Evolutionary conservation across 1,140 invertebrate species (phyloP), one percentile per base, ranked within the genome.

Genomic region (Drosophila saltans): DNA sequence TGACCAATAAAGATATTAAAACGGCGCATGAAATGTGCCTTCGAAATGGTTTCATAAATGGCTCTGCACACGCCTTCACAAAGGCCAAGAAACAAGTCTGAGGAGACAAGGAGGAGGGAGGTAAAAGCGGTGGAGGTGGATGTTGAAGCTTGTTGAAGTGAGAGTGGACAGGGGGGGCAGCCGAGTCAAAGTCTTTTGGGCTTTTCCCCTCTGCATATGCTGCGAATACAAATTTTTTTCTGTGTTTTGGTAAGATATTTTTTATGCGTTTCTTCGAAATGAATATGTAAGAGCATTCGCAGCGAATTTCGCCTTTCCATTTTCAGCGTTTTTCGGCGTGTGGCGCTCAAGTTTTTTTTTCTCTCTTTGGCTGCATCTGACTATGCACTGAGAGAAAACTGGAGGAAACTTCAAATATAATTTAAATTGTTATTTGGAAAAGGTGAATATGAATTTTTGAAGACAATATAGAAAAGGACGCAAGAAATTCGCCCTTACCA

Each of bases 1-100:
- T 91, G 83, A 77, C 80, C 88, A 91, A 91, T 91, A 91, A 91
- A 91, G 88, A 91, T 91, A 91, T 91, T 91, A 91, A 91, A 91
- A 88, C 78, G 80, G 67, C 79, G 69, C 75, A 88, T 83, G 77
- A 91, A 88, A 91, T 88, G 86, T 89, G 85, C 81, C 81, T 66
- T 78, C 80, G 81, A 89, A 89, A 89, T 89, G 74, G 69, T 81
- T 78, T 89, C 80, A 88, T 83, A 88, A 88, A 83, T 89, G 84
- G 73, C 83, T 72, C 76, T 73, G 69, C 70, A 62, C 75, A 73
- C 75, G 69, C 75, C 77, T 79, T 45, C 55, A 24, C 45, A 52
- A 26, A 21, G 66, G 48, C 11, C 11, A 45, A 41, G 24, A 39
- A 7, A 11, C 56, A 30, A 24, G 2, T 1, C 24, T 2, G 10